phyloP scores from a whole-genome alignment of 2,797 vertebrate genomes.

The Mormyrops attenuatus region DNA sequence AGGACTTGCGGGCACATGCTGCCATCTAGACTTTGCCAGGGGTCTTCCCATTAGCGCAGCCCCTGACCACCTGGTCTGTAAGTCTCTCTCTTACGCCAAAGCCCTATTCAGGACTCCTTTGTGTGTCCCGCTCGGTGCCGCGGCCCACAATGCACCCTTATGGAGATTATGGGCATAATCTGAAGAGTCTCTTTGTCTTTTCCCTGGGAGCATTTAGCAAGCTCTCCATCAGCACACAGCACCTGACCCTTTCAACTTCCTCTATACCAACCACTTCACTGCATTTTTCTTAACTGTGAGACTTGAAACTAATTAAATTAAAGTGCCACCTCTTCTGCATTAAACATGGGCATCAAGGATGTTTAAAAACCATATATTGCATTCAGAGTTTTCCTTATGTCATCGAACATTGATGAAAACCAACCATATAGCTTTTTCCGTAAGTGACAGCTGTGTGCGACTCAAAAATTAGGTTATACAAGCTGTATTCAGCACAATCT shows the following conservation, averaged over 20 bases:
- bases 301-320: conserved; percentile 20
- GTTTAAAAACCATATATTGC: not conserved
- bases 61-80: conserved; percentile 25
- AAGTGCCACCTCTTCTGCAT: conserved; percentile 9
- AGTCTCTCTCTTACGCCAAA: not conserved
- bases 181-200: conserved; percentile 27
- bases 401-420: not conserved
- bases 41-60: not conserved
- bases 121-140: not conserved
- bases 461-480: not conserved
- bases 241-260: conserved; percentile 28
- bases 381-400: conserved; percentile 3
- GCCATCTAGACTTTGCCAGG: not conserved
- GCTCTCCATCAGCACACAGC: conserved; percentile 17
- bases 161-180: conserved; percentile 26
- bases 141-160: conserved; percentile 1
- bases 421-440: not conserved
- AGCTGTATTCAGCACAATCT: not conserved
- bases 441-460: not conserved
- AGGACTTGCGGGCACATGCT: conserved; percentile 11
- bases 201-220: conserved; percentile 17
- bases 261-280: conserved; percentile 18
- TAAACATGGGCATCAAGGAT: not conserved
- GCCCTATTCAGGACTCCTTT: conserved; percentile 19
- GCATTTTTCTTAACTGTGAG: conserved; percentile 23